Evolutionary conservation across 2,113 vertebrate genomes (phyloP), one percentile per base, ranked within the genome.

Genomic region (Grantiella picta): DNA sequence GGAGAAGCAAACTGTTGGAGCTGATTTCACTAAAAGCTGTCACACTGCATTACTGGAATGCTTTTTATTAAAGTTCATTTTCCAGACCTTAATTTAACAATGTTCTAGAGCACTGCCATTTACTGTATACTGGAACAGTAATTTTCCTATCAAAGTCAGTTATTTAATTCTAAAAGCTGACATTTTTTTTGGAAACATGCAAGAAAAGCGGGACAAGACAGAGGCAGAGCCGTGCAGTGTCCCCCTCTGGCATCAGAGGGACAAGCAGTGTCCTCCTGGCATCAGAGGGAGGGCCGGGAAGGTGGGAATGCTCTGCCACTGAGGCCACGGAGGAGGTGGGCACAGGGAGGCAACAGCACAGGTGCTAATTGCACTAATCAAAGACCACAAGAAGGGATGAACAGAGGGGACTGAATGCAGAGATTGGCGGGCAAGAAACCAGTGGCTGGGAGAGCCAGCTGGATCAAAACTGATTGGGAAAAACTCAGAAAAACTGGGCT

Each of bases 1-100:
- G 56, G 88, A 95, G 90, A 86, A 92, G 95, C 93, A 87, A 79
- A 76, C 82, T 44, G 25, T 33, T 92, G 85, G 77, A 96, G 95
- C 53, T 66, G 92, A 96, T 96, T 95, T 95, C 85, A 73, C 92
- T 95, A 83, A 96, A 90, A 97, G 95, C 96, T 97, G 90, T 95
- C 94, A 86, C 92, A 88, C 61, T 89, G 40, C 86, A 63, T 97
- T 96, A 94, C 86, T 79, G 86, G 89, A 90, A 83, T n/a, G 13
- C 77, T 64, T 97, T 95, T 96, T 92, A 95, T 95, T 94, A 56
- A 96, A 97, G 92, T 97, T 97, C 82, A 88, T 96, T 96, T 97
- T 89, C 81, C 85, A 93, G 90, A 65, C 92, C 96, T 64, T 66
- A 93, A 71, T 97, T 96, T 92, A 94, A 94, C 79, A 56, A 81